Evolutionary conservation across 1,140 invertebrate species (phyloP), one percentile per base, ranked within the genome.

Genomic region (Bombus ignitus): DNA sequence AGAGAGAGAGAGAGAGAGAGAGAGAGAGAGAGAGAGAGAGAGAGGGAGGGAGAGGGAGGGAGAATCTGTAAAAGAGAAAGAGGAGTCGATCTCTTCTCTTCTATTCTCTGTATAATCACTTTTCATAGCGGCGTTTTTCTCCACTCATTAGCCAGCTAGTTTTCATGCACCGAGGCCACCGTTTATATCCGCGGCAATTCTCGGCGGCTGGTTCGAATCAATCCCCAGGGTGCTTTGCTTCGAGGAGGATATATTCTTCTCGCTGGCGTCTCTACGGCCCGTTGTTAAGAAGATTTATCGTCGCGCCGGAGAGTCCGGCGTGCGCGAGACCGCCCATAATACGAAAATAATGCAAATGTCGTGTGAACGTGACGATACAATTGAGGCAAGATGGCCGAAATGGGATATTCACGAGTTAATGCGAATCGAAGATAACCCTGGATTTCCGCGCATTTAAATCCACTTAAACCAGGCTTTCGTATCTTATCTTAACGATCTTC

Each of bases 61-160:
- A 8, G 47, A 53, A 18, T 18, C 5, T 6, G 15, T 47, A 18
- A 47, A 18, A 47, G 13, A n/a, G 42, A 12, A 18, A 47, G 42
- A 44, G n/a, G 39, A 57, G 25, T 83, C 79, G 59, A 62, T n/a
- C 18, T 68, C 37, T 44, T 71, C 18, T 57, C 75, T n/a, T 57
- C 72, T 76, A 88, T 73, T 88, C 81, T 66, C 59, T 81, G 85
- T 88, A 87, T 89, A 86, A 89, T 89, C 88, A 87, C 66, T 74
- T 82, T 89, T 86, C 84, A 71, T 82, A 76, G 75, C 82, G 87
- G 77, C 42, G 65, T 68, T 89, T 89, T 80, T 76, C 76, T 70
- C 44, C 18, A 62, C 66, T 83, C 42, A 10, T 72, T 70, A 59
- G 18, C 70, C 18, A 13, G 25, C 4, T 28, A 1, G 65, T 35